A percentile compares a stretch with the other conserved stretches of the same genome.
These are phyloP conservation scores for Sclerurus mexicanus DNA, from an alignment of 2,113 vertebrate genomes.

Conservation along the genomic window DNA sequence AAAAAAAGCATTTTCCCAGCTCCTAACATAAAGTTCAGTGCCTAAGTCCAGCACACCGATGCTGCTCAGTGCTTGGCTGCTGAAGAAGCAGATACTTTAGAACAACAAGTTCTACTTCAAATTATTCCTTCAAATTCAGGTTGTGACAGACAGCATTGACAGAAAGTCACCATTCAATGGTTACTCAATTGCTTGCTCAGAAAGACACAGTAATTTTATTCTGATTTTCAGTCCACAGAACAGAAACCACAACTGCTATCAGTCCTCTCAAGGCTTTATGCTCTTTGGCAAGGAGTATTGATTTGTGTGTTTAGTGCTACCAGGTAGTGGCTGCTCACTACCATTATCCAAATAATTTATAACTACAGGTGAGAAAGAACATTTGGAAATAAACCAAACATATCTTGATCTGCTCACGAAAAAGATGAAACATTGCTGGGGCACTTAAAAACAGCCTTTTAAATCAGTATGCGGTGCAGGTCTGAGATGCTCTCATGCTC, in stretches of 20 bases:
- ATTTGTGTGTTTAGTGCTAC: background rate
- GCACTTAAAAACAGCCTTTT: background rate
- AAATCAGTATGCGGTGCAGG: background rate
- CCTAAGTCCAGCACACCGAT: background rate
- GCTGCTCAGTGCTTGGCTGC: background rate
- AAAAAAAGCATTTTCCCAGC: background rate
- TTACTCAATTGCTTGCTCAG: conserved; percentile 18
- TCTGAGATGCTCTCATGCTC: background rate
- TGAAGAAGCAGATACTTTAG: background rate
- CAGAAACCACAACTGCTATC: background rate
- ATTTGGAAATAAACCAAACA: background rate
- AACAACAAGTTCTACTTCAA: background rate
- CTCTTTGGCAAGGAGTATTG: background rate
- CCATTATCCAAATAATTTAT: conserved; percentile 1
- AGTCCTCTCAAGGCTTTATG: background rate
- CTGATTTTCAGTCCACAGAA: background rate
- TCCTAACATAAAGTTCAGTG: background rate
- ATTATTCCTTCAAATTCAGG: background rate
- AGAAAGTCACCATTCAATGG: background rate
- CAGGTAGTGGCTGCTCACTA: background rate
- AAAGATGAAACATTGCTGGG: background rate
- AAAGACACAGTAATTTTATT: conserved; percentile 9
- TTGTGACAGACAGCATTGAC: background rate
- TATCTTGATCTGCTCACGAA: background rate
- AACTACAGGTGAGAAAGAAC: background rate